Percentiles rank a stretch among this genome's conserved stretches.
phyloP scores from a whole-genome alignment of 2,797 vertebrate genomes.

The Etheostoma perlongum region DNA sequence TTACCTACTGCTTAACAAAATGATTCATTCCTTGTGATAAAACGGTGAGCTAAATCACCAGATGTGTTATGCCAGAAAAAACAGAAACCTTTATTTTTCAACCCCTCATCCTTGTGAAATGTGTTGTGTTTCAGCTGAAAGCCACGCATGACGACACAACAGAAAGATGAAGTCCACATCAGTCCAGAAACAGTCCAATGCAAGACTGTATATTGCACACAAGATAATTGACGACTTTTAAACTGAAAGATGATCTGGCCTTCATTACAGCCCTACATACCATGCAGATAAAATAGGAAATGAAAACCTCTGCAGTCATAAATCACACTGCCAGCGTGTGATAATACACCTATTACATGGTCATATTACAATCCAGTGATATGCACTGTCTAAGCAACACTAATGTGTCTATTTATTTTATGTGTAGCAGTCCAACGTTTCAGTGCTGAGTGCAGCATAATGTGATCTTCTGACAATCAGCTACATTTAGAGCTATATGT shows the following conservation, averaged over 20 bases:
- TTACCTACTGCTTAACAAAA: slow-evolving; percentile 24
- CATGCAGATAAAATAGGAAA: slow-evolving; percentile 70
- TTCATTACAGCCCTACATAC: slow-evolving; percentile 35
- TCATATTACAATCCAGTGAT: slow-evolving; percentile 58
- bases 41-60: not conserved
- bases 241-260: slow-evolving; percentile 59
- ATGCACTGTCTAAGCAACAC: slow-evolving; percentile 34
- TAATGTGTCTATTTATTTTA: slow-evolving; percentile 51
- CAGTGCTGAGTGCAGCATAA: slow-evolving; percentile 62
- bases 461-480: slow-evolving; percentile 54
- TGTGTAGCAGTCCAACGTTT: slow-evolving; percentile 25
- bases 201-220: slow-evolving; percentile 52
- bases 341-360: slow-evolving; percentile 56
- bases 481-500: slow-evolving; percentile 35
- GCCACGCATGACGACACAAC: slow-evolving; percentile 30
- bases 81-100: slow-evolving; percentile 13
- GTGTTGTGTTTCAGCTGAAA: slow-evolving; percentile 31
- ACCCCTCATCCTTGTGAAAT: slow-evolving; percentile 9
- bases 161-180: slow-evolving; percentile 42
- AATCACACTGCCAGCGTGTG: slow-evolving; percentile 61
- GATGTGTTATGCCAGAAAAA: slow-evolving; percentile 4
- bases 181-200: not conserved
- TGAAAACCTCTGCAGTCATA: slow-evolving; percentile 64
- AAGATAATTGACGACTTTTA: slow-evolving; percentile 51
- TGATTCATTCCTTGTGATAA: slow-evolving; percentile 16